Percentiles rank a stretch among this genome's conserved stretches.
These are phyloP conservation scores for Chrysolina oricalcia DNA, from an alignment of 2,888 invertebrate genomes.

Conservation along the genomic window DNA sequence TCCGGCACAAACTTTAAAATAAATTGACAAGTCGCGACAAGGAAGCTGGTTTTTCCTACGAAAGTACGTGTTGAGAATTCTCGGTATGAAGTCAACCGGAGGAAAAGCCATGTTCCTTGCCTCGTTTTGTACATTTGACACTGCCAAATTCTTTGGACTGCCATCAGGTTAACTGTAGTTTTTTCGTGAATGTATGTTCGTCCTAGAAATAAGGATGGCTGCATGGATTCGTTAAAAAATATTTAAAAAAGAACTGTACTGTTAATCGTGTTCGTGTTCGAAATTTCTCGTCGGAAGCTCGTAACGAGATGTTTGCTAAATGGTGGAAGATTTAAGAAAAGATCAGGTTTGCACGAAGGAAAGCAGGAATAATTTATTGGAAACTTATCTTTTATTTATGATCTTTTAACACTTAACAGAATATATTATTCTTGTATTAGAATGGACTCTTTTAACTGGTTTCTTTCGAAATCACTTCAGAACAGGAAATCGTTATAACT, in stretches of 20 bases:
- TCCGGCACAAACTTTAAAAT: constrained; percentile 58
- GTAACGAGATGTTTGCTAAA: constrained; percentile 32
- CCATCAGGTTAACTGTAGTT: constrained; percentile 65
- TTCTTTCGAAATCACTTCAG: constrained; percentile 53
- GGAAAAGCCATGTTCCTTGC: constrained; percentile 29
- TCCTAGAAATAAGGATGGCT: constrained; percentile 56
- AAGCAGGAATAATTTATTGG: constrained; percentile 28
- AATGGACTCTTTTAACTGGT: constrained; percentile 49
- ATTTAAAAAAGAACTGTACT: constrained; percentile 45
- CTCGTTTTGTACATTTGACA: constrained; percentile 57
- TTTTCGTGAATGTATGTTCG: constrained; percentile 59
- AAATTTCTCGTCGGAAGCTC: constrained; percentile 20
- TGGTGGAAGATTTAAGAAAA: constrained; percentile 33
- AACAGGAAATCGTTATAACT: constrained; percentile 42
- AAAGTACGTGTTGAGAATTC: not conserved
- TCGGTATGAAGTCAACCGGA: not conserved
- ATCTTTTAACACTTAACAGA: constrained; percentile 29
- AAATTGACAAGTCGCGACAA: constrained; percentile 31
- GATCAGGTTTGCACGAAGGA: constrained; percentile 27
- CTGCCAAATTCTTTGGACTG: constrained; percentile 71
- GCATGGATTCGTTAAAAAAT: constrained; percentile 61
- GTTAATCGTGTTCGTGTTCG: constrained; percentile 39
- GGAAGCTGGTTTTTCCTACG: constrained; percentile 25
- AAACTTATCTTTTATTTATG: constrained; percentile 29
- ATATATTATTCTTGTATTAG: constrained; percentile 48